A percentile compares a stretch with the other conserved stretches of the same genome.
phyloP scores from a whole-genome alignment of 2,113 vertebrate genomes.

The Pipa parva region DNA sequence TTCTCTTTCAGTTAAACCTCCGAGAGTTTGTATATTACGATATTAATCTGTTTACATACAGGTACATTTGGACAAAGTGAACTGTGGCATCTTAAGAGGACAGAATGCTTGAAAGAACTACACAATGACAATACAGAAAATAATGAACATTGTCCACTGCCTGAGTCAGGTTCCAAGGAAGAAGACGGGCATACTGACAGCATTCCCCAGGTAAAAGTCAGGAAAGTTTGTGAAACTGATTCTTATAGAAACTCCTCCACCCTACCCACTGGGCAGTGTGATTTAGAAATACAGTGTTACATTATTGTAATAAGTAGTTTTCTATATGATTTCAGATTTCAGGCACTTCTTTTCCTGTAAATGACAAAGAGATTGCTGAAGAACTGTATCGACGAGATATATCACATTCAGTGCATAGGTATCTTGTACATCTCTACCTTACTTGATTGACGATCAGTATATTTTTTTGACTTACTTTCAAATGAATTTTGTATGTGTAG shows the following conservation, averaged over 20 bases:
- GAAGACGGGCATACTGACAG: neutral
- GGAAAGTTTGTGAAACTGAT: no score
- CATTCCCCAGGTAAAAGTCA: constrained; percentile 11
- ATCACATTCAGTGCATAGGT: neutral
- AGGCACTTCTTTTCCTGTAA: neutral
- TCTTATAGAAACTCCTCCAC: no score
- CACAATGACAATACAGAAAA: neutral
- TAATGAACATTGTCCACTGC: neutral
- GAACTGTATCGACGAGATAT: constrained; percentile 24
- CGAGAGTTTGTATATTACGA: neutral
- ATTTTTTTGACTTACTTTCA: no score
- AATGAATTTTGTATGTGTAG: no score
- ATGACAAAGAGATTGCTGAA: constrained; percentile 32
- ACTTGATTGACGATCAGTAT: no score
- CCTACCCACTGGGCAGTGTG: no score
- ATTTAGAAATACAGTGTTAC: no score
- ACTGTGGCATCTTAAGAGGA: constrained; percentile 37
- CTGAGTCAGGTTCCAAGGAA: neutral
- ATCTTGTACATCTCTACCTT: no score
- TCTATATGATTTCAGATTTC: neutral
- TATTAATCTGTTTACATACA: neutral
- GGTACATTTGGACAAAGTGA: constrained; percentile 45
- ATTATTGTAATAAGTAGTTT: neutral
- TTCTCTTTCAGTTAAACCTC: no score
- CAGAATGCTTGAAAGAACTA: neutral